Evolutionary conservation across 2,888 invertebrate genomes (phyloP).

Genomic region (Syrphus vitripennis): DNA sequence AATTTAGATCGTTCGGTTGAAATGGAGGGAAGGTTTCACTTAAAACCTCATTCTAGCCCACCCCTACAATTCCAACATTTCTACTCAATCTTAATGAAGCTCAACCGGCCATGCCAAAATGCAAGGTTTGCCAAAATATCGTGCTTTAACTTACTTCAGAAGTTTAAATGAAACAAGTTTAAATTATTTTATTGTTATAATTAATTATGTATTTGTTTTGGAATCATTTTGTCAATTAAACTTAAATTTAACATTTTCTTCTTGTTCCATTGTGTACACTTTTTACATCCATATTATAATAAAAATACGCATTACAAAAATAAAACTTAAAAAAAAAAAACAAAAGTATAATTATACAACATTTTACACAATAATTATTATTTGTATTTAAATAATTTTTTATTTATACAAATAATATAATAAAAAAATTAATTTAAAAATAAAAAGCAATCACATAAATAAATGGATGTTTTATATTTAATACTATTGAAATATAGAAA

Average conservation of each 20-base stretch:
- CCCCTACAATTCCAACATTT: too few species aligned
- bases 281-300: not conserved
- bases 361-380: not conserved
- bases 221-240: not conserved
- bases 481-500: not conserved
- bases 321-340: not conserved
- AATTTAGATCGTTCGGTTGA: too few species aligned
- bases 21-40: too few species aligned
- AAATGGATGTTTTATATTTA: not conserved
- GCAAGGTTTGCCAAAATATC: too few species aligned
- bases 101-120: too few species aligned
- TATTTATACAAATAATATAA: not conserved
- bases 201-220: not conserved
- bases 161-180: not conserved
- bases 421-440: not conserved
- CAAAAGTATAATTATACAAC: not conserved
- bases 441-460: constrained; percentile 9
- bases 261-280: constrained; percentile 6
- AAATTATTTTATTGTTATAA: not conserved
- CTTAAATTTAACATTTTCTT: not conserved
- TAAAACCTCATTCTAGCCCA: too few species aligned
- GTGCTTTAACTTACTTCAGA: too few species aligned
- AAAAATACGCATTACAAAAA: not conserved
- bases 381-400: not conserved
- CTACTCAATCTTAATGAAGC: too few species aligned